Conservation (phyloP, 2,113 vertebrate species). For the Turnix velox region DNA sequence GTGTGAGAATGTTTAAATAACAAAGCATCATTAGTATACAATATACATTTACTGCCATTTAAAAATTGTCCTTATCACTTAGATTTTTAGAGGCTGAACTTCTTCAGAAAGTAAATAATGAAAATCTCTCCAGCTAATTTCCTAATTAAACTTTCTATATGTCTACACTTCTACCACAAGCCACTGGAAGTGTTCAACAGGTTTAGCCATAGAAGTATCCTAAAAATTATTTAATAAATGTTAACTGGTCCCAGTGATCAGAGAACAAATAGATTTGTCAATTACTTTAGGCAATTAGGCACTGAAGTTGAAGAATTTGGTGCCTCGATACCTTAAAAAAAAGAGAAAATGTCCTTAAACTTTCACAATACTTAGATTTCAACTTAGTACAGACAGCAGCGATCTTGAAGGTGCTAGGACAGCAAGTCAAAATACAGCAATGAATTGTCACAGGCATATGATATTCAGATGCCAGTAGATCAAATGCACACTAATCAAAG, state of each 20-base stretch:
- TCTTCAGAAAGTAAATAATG: background rate
- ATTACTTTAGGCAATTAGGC: background rate
- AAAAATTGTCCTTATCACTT: too few species aligned
- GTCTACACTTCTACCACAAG: background rate
- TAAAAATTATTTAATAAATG: constrained; percentile 16
- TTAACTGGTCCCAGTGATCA: constrained; percentile 57
- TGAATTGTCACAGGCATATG: background rate
- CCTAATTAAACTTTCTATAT: background rate
- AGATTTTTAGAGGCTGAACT: constrained; percentile 8
- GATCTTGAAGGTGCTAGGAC: background rate
- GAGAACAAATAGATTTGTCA: background rate
- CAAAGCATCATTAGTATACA: background rate
- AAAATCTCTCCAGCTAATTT: constrained; percentile 6
- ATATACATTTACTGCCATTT: background rate
- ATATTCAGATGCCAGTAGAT: background rate
- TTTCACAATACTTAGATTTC: constrained; percentile 16
- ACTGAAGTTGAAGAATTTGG: background rate
- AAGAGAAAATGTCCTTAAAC: background rate
- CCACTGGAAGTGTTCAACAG: constrained; percentile 7
- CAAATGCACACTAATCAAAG: background rate
- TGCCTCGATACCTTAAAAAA: background rate
- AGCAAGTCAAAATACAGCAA: background rate
- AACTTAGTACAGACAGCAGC: background rate
- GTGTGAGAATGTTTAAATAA: constrained; percentile 32
- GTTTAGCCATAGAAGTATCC: background rate